A percentile compares a stretch with the other conserved stretches of the same genome.
phyloP scores from a whole-genome alignment of 1,140 invertebrate genomes.

The Drosophila erecta region DNA sequence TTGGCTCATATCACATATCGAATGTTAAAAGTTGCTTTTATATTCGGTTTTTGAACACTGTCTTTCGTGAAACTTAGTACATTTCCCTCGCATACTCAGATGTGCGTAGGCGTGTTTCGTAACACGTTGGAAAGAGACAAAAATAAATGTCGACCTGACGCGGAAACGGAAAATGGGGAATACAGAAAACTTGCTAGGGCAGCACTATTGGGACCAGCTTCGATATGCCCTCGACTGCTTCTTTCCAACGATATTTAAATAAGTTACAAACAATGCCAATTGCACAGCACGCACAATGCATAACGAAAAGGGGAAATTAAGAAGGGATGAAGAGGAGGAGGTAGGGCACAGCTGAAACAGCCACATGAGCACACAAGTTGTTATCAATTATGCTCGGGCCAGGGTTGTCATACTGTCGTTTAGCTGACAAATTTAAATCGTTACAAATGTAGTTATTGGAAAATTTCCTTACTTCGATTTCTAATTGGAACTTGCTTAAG shows the following conservation, averaged over 20 bases:
- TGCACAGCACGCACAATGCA: conserved; percentile 50
- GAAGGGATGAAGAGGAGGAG: neutral
- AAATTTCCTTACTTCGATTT: no score
- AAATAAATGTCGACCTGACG: conserved; percentile 13
- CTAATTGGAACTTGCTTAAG: no score
- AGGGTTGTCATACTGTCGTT: conserved; percentile 55
- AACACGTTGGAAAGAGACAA: conserved; percentile 37
- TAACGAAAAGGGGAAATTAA: conserved; percentile 14
- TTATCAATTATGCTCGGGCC: conserved; percentile 68
- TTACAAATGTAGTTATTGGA: no score
- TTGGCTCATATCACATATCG: no score
- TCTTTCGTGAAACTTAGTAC: conserved; percentile 1
- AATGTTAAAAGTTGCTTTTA: no score
- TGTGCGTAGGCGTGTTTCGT: conserved; percentile 50
- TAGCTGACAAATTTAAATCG: neutral
- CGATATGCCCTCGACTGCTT: conserved; percentile 65
- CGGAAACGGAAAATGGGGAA: conserved; percentile 30
- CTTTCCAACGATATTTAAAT: conserved; percentile 62
- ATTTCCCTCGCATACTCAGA: conserved; percentile 25
- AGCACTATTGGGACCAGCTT: conserved; percentile 49
- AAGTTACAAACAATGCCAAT: conserved; percentile 60
- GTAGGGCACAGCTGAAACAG: conserved; percentile 1
- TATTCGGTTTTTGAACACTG: neutral
- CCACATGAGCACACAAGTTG: conserved; percentile 24
- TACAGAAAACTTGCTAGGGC: conserved; percentile 58